Base-by-base conservation (phyloP, 35 echinoderm and acorn worm species). In the Lytechinus variegatus region DNA sequence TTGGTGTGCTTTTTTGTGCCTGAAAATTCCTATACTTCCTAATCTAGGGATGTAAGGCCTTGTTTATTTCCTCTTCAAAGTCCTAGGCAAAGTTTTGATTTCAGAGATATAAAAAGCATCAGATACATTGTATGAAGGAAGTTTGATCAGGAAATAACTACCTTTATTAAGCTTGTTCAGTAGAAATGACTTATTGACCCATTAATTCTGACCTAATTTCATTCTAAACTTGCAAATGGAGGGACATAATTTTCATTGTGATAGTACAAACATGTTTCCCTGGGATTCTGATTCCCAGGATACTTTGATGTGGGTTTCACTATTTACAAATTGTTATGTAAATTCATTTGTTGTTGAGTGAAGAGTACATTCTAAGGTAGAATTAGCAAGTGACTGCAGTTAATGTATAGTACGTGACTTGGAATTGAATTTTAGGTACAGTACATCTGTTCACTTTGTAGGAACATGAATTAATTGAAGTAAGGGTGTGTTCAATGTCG, bases 111-210 rank as follows among this genome's bases (percentile, higher is more conserved):
- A 79, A 79, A 79, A 16, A 79, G 19, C 66, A n/a, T 24, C 21
- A 16, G 66, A 5, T 24, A 24, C 66, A 16, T 79, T n/a, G 66
- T 79, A 24, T 4, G 66, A 79, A 79, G 66, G 66, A 79, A 79
- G 66, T 24, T 4, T 19, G 21, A 79, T 79, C 66, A 79, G 66
- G 66, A 79, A 79, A 79, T 79, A 79, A 16, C 66, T n/a, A 24
- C 19, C 61, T 72, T 21, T 72, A 24, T 79, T 79, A n/a, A 44
- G 1, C 61, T 16, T 19, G 14, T 71, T 71, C n/a, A 79, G 66
- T 24, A 79, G 66, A 79, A 79, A 79, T 79, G 66, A 79, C 66
- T 79, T 79, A 79, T 79, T 79, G 66, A 79, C 66, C 66, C n/a
- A 79, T 79, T 72, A 72, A 72, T 72, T 14, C 0, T 79, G 66